phyloP scores from a whole-genome alignment of 2,797 vertebrate species.

The Tapera naevia region DNA sequence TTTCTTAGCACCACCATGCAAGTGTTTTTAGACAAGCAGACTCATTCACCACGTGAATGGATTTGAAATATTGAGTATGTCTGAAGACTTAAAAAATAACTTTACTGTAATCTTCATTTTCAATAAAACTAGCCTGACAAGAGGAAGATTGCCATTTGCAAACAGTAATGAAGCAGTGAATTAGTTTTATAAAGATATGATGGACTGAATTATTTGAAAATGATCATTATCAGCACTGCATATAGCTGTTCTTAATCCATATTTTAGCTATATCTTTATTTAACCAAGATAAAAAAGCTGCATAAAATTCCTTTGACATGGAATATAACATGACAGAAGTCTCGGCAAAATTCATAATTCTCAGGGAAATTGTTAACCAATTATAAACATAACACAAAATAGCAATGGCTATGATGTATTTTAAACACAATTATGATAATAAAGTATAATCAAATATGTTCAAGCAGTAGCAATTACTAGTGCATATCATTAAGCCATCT shows the following conservation, averaged over 20 bases:
- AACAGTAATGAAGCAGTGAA: neutral
- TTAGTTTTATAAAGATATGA: slow-evolving; percentile 31
- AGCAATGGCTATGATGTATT: slow-evolving; percentile 60
- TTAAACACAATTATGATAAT: slow-evolving; percentile 59
- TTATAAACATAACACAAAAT: slow-evolving; percentile 46
- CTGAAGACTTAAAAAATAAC: slow-evolving; percentile 16
- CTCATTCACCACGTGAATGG: neutral
- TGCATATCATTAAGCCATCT: slow-evolving; percentile 60
- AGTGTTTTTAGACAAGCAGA: neutral
- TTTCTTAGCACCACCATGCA: neutral
- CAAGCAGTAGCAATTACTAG: slow-evolving; percentile 60
- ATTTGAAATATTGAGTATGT: neutral
- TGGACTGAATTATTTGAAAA: slow-evolving; percentile 3
- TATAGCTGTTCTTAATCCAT: neutral
- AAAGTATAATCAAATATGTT: slow-evolving; percentile 57
- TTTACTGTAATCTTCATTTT: slow-evolving; percentile 2
- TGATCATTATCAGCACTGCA: neutral
- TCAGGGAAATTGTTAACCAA: slow-evolving; percentile 37
- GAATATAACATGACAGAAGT: neutral
- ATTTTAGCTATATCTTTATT: slow-evolving; percentile 27
- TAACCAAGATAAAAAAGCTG: neutral
- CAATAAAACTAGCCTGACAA: slow-evolving; percentile 21
- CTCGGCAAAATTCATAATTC: slow-evolving; percentile 42
- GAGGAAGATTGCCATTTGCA: slow-evolving; percentile 30
- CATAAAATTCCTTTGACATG: neutral